Evolutionary conservation across 2,113 vertebrate genomes (phyloP), one percentile per base, ranked within the genome.

Genomic region (Pteropus alecto): DNA sequence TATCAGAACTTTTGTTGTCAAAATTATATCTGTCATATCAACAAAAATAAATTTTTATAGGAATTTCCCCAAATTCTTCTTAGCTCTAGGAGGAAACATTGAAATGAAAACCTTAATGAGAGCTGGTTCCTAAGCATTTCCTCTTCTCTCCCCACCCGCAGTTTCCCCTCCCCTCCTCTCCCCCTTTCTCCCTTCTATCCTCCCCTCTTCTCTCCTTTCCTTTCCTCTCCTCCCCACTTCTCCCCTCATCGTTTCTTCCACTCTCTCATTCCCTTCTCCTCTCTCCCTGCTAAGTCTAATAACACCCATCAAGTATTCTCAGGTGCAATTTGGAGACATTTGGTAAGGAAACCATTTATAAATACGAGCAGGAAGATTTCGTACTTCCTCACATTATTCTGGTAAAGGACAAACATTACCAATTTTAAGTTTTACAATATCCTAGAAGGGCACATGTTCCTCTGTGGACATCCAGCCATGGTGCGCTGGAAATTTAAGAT

Each of bases 401-500:
- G 63, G 71, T n/a, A 91, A 90, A 92, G 60, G 12, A 74, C 14
- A 93, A 43, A 90, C 77, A 18, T 71, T 83, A 60, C 33, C 68
- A 54, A 14, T 74, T 93, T 94, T 56, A 76, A 97, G 22, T 86
- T 91, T 95, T 77, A 65, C 11, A 9, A 1, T 67, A 43, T 60
- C 10, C 10, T 65, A 33, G 30, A 87, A 68, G 18, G 48, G 58
- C 5, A 11, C 41, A 22, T 28, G 18, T 26, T 94, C 16, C 87
- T 87, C 46, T 81, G 51, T 61, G 61, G 56, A 71, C 16, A 56
- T 26, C 15, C 54, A 89, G 77, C 14, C 9, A 1, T 26, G 24
- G 38, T 83, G 0, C 16, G 11, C 43, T 93, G 79, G 35, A 93
- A 83, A 92, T 58, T 51, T 88, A 74, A 96, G 89, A 96, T 1